Conservation (phyloP, 2,113 vertebrate species). For the Synodontis membranacea region DNA sequence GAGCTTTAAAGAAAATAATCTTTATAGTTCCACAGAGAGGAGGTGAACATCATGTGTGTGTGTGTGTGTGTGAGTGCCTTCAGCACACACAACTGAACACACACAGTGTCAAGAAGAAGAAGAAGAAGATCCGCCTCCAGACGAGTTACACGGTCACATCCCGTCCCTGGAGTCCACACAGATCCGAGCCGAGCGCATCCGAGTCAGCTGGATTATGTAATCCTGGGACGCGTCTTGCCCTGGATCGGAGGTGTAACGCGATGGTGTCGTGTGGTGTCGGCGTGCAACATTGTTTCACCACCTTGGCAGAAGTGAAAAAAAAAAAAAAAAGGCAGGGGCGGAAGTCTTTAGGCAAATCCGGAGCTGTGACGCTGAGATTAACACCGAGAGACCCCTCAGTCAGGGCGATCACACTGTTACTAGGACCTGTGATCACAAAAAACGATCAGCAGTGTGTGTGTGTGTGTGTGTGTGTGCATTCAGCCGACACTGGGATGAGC, state of each 20-base stretch:
- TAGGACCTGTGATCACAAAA: no score
- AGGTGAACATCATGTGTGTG: slow-evolving; percentile 54
- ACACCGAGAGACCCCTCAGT: neutral
- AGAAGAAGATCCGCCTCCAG: slow-evolving; percentile 70
- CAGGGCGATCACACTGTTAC: neutral
- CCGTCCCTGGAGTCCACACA: slow-evolving; percentile 37
- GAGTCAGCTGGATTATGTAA: neutral
- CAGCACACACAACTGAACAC: slow-evolving; percentile 62
- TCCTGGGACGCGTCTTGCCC: slow-evolving; percentile 16
- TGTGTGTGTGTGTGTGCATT: no score
- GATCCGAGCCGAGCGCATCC: slow-evolving; percentile 28
- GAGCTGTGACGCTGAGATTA: neutral
- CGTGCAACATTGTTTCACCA: slow-evolving; percentile 58
- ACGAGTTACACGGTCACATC: slow-evolving; percentile 64
- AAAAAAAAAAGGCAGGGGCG: slow-evolving; percentile 65
- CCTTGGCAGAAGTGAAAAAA: slow-evolving; percentile 58
- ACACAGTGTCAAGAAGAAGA: slow-evolving; percentile 44
- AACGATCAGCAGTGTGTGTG: no score
- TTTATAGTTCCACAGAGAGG: slow-evolving; percentile 71
- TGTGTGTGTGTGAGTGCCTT: slow-evolving; percentile 43
- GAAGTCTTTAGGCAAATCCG: slow-evolving; percentile 73
- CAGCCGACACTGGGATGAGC: no score
- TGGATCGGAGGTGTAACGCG: slow-evolving; percentile 16
- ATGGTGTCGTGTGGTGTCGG: slow-evolving; percentile 46
- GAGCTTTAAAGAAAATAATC: slow-evolving; percentile 55